Percentiles rank a stretch among this genome's conserved stretches.
phyloP scores from a whole-genome alignment of 2,888 invertebrate species.

The Candidula unifasciata region DNA sequence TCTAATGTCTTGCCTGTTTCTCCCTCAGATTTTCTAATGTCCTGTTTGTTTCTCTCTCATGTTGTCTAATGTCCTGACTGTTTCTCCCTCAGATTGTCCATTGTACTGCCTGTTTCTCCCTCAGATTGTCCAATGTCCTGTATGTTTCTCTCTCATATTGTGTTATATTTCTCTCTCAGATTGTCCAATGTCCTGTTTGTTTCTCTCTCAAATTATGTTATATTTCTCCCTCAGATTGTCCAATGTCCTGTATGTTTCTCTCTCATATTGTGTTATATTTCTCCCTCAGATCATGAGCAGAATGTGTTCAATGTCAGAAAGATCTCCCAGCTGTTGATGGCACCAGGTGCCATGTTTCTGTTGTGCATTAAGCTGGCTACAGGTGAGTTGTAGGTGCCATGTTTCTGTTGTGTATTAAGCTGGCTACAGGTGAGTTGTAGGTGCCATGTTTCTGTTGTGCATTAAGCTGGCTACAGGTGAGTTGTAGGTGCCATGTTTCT shows the following conservation, averaged over 20 bases:
- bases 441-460: conserved; percentile 65
- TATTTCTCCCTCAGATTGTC: neutral
- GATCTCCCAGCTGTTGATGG: conserved; percentile 60
- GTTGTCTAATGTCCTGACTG: neutral
- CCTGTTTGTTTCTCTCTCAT: neutral
- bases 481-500: too few relatives aligned
- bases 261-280: neutral
- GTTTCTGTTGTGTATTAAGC: conserved; percentile 64
- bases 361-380: conserved; percentile 65
- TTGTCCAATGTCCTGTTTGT: neutral
- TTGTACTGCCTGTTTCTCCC: too few relatives aligned
- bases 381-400: conserved; percentile 57
- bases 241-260: neutral
- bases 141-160: too few relatives aligned
- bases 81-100: too few relatives aligned
- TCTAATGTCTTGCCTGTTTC: too few relatives aligned
- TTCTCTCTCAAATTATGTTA: neutral
- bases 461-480: conserved; percentile 69
- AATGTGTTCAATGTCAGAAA: conserved; percentile 68
- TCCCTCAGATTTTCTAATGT: too few relatives aligned
- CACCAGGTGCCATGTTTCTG: conserved; percentile 68
- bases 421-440: conserved; percentile 67
- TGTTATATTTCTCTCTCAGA: too few relatives aligned
- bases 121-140: too few relatives aligned
- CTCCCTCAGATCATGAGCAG: conserved; percentile 16